Evolutionary conservation across 2,888 invertebrate genomes (phyloP).

Genomic region (Phyllotreta cruciferae): DNA sequence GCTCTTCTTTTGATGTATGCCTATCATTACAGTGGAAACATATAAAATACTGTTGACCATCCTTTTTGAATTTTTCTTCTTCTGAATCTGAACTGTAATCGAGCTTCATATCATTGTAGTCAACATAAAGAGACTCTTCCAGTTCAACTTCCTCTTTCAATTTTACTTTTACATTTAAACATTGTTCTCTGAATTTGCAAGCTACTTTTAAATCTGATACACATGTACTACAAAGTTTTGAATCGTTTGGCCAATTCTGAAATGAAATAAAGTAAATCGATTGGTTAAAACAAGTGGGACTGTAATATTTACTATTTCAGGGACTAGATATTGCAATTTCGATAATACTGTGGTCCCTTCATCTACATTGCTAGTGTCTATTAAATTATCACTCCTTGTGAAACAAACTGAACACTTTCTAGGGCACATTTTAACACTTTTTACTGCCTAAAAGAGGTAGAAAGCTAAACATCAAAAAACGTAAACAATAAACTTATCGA

Average conservation of each 20-base stretch:
- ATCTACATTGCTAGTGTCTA: conserved; percentile 32
- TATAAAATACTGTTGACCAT: conserved; percentile 31
- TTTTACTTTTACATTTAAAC: conserved; percentile 34
- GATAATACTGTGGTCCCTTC: conserved; percentile 31
- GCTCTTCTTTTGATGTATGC: conserved; percentile 38
- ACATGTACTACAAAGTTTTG: conserved; percentile 41
- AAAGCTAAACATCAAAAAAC: neutral
- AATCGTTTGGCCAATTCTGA: conserved; percentile 42
- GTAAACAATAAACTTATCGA: conserved; percentile 14
- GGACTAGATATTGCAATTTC: conserved; percentile 39
- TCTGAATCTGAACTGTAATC: conserved; percentile 24
- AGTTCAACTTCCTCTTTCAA: conserved; percentile 20
- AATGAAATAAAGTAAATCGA: conserved; percentile 23
- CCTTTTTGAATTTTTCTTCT: conserved; percentile 12
- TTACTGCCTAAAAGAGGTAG: neutral
- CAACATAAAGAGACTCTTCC: conserved; percentile 12
- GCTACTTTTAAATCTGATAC: conserved; percentile 35
- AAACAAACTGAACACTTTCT: conserved; percentile 43
- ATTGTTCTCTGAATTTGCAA: conserved; percentile 40
- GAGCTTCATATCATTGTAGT: conserved; percentile 28
- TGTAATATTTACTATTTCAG: conserved; percentile 41
- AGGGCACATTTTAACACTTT: conserved; percentile 21
- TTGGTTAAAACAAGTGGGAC: neutral
- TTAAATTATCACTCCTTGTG: conserved; percentile 24
- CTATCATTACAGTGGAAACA: conserved; percentile 41